These are phyloP conservation scores for Micrastur ruficollis DNA, from an alignment of 2,797 vertebrate genomes.

Conservation along the genomic window DNA sequence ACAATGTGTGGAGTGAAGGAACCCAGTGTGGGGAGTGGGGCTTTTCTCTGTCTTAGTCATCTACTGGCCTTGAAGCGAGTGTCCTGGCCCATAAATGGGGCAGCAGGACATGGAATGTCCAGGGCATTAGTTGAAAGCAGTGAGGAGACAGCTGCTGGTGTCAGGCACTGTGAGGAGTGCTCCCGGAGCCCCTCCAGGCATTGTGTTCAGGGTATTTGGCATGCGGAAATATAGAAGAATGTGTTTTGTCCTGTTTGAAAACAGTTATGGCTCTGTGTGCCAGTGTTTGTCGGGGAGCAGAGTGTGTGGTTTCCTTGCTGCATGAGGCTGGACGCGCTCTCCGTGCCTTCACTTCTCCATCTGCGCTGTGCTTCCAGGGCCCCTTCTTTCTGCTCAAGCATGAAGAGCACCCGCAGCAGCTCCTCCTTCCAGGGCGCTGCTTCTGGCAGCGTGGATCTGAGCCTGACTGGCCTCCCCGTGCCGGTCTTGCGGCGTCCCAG, in stretches of 20 bases:
- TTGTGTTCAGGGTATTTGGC: background rate
- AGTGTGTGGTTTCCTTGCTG: accelerated
- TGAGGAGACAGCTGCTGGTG: accelerated
- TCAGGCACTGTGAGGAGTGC: background rate
- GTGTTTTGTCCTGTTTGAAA: accelerated
- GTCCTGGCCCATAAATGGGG: accelerated
- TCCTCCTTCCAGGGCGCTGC: slow-evolving; percentile 58
- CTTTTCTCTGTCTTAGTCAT: background rate
- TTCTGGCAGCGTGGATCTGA: slow-evolving; percentile 76
- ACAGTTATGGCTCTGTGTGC: accelerated
- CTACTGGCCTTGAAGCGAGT: accelerated
- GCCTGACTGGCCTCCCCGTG: slow-evolving; percentile 82
- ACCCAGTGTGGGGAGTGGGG: accelerated
- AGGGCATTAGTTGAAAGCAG: accelerated
- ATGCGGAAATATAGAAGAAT: accelerated
- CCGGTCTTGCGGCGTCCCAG: slow-evolving; percentile 80
- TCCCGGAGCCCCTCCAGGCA: background rate
- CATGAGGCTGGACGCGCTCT: background rate
- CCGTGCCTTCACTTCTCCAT: accelerated
- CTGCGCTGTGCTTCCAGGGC: background rate
- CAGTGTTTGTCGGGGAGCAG: background rate
- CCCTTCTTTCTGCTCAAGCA: slow-evolving; percentile 28
- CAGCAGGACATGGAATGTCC: accelerated
- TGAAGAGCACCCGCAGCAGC: slow-evolving; percentile 84
- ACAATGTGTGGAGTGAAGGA: accelerated